These are phyloP conservation scores for Drosophila mettleri DNA, from an alignment of 2,888 invertebrate genomes.

Conservation along the genomic window DNA sequence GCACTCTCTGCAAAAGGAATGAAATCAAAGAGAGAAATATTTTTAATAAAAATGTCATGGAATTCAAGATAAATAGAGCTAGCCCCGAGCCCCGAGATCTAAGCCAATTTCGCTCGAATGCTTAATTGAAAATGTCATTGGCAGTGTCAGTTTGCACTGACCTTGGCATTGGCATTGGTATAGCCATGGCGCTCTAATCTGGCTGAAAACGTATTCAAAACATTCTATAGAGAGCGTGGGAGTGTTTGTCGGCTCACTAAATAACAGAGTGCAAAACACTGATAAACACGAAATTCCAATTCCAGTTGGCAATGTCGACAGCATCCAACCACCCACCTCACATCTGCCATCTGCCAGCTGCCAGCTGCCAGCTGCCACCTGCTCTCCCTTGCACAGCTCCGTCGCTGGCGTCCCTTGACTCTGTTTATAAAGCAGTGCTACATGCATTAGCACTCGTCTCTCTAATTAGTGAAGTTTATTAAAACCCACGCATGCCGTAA, in stretches of 20 bases:
- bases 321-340: neutral
- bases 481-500: conserved; percentile 17
- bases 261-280: conserved; percentile 10
- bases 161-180: conserved; percentile 12
- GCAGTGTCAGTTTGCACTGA: neutral
- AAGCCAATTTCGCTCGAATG: conserved; percentile 26
- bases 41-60: neutral
- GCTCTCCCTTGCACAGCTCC: no score
- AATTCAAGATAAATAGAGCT: conserved; percentile 6
- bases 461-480: conserved; percentile 21
- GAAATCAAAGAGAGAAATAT: neutral
- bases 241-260: conserved; percentile 3
- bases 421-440: no score
- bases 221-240: neutral
- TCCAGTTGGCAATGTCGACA: neutral
- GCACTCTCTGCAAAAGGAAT: conserved; percentile 86
- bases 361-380: no score
- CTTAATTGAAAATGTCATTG: conserved; percentile 37
- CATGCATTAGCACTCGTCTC: neutral
- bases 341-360: neutral
- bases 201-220: conserved; percentile 8
- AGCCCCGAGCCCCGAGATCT: conserved; percentile 43
- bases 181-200: conserved; percentile 26
- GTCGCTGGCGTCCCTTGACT: no score
- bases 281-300: conserved; percentile 46